A percentile compares a stretch with the other conserved stretches of the same genome.
Conservation (phyloP, 2,797 vertebrate genomes). For the Gouania willdenowi region DNA sequence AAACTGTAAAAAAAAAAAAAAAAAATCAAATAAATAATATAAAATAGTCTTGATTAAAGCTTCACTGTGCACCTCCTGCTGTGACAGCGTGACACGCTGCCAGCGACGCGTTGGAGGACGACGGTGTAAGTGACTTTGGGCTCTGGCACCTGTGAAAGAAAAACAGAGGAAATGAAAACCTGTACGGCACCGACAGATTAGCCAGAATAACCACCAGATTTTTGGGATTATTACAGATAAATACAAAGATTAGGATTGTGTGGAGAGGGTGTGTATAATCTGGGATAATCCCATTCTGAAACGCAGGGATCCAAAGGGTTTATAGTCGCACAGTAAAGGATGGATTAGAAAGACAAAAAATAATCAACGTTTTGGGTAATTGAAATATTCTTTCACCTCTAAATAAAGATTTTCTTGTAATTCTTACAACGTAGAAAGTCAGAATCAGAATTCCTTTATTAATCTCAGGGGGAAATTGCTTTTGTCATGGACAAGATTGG, state of each 20-base stretch:
- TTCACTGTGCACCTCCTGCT: conserved; percentile 58
- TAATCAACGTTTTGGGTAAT: too few relatives aligned
- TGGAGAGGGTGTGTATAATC: conserved; percentile 44
- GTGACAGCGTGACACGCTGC: conserved; percentile 60
- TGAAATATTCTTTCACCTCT: too few relatives aligned
- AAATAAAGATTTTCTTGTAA: too few relatives aligned
- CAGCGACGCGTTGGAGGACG: conserved; percentile 78
- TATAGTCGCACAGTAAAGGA: too few relatives aligned
- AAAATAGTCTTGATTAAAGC: conserved; percentile 7
- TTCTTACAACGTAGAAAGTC: too few relatives aligned
- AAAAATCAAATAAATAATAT: conserved; percentile 2
- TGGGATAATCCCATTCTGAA: conserved; percentile 50
- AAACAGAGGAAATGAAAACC: too few relatives aligned
- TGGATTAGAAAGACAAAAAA: too few relatives aligned
- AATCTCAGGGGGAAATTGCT: too few relatives aligned
- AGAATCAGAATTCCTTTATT: too few relatives aligned
- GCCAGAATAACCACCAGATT: too few relatives aligned
- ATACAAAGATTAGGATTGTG: conserved; percentile 29
- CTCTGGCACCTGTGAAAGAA: conserved; percentile 83
- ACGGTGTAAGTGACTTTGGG: conserved; percentile 78
- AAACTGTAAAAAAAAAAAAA: conserved; percentile 16
- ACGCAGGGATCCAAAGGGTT: conserved; percentile 29
- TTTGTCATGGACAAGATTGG: too few relatives aligned
- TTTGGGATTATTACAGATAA: conserved; percentile 19
- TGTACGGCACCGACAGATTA: conserved; percentile 13